Evolutionary conservation across 2,888 invertebrate species (phyloP), one percentile per base, ranked within the genome.

Genomic region (Opisthograptis luteolata): DNA sequence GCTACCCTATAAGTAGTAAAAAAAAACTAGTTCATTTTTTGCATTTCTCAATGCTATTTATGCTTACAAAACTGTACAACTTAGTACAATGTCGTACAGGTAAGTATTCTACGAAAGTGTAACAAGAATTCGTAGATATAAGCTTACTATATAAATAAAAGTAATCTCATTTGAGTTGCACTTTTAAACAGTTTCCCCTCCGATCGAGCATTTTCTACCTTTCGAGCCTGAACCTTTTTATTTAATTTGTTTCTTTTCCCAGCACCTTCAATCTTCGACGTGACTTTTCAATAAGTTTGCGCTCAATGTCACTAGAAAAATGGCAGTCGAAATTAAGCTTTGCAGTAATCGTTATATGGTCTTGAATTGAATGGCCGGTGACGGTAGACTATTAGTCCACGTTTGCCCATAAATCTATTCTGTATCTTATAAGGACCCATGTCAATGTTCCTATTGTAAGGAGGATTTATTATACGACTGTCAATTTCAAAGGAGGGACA

Each of bases 361-460:
- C 7, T 7, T 3, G 7, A 14, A 7, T 47, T n/a, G 14, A 5
- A 7, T 22, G 15, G 15, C 28, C 27, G 14, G 25, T 37, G 13
- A 9, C 8, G 5, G 8, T 17, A 1, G n/a, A 7, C 8, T 47
- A 47, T 47, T 40, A 34, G 39, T 47, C 28, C 17, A n/a, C 37
- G 24, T 24, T 20, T 25, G 27, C 14, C 34, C 14, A 35, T 41
- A 47, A 47, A 49, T 42, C 24, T 10, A 49, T 49, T 37, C 42
- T 37, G 31, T 49, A 37, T 37, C 30, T 20, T 14, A 20, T 31
- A 37, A 30, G 47, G 48, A 49, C 48, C 48, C 48, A 31, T 32
- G 48, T 49, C 48, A 49, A 42, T 31, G 48, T 42, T 19, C 12
- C 24, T 19, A 41, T 47, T 47, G 47, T 47, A 30, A 31, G 35